Percentiles rank a stretch among this genome's conserved stretches.
Evolutionary conservation across 2,797 vertebrate species (phyloP).

Genomic region (Sylvia borin): DNA sequence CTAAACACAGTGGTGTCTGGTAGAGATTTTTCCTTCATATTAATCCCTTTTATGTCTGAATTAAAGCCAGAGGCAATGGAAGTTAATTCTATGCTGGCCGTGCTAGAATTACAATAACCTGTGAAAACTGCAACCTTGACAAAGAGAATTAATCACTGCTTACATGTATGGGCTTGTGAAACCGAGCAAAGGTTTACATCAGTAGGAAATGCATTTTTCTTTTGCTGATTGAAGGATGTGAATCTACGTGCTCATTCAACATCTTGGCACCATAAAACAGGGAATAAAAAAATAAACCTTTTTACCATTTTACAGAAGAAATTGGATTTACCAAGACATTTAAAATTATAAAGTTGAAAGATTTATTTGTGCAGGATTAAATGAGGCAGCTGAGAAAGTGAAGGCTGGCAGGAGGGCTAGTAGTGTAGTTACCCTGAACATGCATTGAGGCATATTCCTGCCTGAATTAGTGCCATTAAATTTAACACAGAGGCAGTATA

Average conservation of each 20-base stretch:
- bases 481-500: not conserved
- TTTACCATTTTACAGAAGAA: not conserved
- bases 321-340: not conserved
- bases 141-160: constrained; percentile 41
- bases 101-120: constrained; percentile 52
- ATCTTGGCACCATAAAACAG: not conserved
- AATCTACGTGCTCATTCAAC: not conserved
- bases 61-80: constrained; percentile 58
- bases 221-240: not conserved
- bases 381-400: not conserved
- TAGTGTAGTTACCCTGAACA: not conserved
- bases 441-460: not conserved
- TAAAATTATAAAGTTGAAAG: constrained; percentile 10
- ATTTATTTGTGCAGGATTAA: constrained; percentile 19
- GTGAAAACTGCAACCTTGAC: constrained; percentile 66
- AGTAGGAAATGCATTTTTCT: constrained; percentile 36
- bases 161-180: constrained; percentile 47
- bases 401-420: not conserved
- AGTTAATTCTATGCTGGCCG: constrained; percentile 51
- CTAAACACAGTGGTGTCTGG: not conserved
- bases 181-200: not conserved
- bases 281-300: constrained; percentile 9
- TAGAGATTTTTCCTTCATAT: constrained; percentile 27
- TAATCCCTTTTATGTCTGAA: constrained; percentile 65
- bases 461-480: not conserved